phyloP scores from a whole-genome alignment of 2,113 vertebrate genomes.

The Oceanodroma tethys region DNA sequence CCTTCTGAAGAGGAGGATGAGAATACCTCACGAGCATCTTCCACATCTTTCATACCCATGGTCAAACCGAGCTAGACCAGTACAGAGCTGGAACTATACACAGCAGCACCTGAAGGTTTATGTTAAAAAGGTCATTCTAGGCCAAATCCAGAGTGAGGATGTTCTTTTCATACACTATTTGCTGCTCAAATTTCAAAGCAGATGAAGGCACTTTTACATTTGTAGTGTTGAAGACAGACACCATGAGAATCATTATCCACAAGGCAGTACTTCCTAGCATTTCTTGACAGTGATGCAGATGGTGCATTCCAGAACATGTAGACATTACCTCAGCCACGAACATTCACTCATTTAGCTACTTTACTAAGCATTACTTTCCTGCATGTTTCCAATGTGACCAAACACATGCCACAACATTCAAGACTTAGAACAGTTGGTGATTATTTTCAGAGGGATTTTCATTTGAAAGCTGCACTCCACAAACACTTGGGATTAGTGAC shows the following conservation, averaged over 20 bases:
- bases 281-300: neutral
- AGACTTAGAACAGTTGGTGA: neutral
- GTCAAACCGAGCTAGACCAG: neutral
- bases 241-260: neutral
- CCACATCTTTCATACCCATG: neutral
- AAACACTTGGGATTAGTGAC: neutral
- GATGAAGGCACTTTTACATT: neutral
- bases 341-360: neutral
- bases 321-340: neutral
- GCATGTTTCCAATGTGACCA: neutral
- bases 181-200: neutral
- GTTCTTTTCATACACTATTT: neutral
- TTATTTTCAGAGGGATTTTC: neutral
- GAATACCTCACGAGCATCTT: neutral
- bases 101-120: neutral
- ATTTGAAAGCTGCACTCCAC: constrained; percentile 28
- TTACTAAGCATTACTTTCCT: neutral
- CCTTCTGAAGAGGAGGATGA: neutral
- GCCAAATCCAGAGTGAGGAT: neutral
- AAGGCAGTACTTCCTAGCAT: neutral
- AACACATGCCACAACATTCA: neutral
- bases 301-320: neutral
- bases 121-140: neutral
- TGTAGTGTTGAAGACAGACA: neutral
- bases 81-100: neutral